phyloP scores from a whole-genome alignment of 2,113 vertebrate species.

The Cichladusa arquata region DNA sequence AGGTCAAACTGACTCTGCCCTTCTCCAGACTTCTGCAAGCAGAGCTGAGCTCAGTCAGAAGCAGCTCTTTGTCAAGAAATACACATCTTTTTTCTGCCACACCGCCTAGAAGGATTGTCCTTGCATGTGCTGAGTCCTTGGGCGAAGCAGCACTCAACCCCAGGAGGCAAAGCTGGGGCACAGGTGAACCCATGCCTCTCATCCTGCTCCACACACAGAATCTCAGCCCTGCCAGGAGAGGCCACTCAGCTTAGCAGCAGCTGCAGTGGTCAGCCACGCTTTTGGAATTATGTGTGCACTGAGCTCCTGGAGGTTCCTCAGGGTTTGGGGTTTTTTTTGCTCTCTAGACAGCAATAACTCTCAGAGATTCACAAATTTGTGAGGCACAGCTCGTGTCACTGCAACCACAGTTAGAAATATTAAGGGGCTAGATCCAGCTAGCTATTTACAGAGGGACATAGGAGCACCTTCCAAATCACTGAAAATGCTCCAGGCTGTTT shows the following conservation, averaged over 20 bases:
- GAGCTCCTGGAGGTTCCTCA: background rate
- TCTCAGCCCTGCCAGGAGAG: background rate
- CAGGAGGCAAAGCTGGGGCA: background rate
- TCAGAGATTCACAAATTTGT: background rate
- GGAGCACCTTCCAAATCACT: background rate
- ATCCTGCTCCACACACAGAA: background rate
- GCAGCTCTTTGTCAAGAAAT: background rate
- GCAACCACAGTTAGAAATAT: background rate
- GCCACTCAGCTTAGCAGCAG: background rate
- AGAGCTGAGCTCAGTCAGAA: background rate
- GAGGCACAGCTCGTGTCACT: background rate
- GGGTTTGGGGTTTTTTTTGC: background rate
- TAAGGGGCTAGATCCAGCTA: background rate
- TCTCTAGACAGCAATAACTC: background rate
- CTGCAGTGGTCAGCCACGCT: rapidly evolving
- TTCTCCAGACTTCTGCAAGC: background rate
- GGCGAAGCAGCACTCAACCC: constrained; percentile 36
- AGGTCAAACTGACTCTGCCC: background rate
- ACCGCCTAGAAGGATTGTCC: background rate
- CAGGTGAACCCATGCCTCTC: background rate
- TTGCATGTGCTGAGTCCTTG: background rate
- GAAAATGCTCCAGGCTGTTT: background rate
- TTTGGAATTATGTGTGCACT: background rate
- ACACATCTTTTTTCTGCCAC: background rate
- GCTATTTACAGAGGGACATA: background rate